Conservation (phyloP, 2,888 invertebrate genomes). For the Temnothorax ravouxi region DNA sequence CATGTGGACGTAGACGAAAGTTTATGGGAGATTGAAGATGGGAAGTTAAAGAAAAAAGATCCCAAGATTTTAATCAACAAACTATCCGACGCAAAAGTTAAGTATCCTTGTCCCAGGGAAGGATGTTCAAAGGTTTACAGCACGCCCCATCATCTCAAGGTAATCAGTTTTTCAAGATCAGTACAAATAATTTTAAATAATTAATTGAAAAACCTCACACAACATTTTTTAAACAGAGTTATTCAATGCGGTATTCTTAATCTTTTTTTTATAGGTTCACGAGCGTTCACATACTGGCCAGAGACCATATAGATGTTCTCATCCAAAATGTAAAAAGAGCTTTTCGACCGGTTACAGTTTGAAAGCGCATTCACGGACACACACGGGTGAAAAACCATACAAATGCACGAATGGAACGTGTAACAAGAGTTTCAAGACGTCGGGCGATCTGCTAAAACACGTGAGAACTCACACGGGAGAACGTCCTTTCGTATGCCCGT, state of each 20-base stretch:
- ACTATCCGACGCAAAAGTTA: conserved; percentile 77
- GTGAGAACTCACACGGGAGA: conserved; percentile 88
- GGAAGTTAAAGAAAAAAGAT: conserved; percentile 78
- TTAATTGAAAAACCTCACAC: background rate
- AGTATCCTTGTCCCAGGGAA: conserved; percentile 86
- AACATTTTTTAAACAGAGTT: background rate
- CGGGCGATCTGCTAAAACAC: conserved; percentile 89
- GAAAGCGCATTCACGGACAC: conserved; percentile 88
- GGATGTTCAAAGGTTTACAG: conserved; percentile 87
- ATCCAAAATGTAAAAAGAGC: conserved; percentile 87
- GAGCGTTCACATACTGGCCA: conserved; percentile 87
- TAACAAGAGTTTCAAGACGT: conserved; percentile 88
- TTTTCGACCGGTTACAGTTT: conserved; percentile 88
- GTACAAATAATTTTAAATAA: background rate
- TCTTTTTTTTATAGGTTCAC: conserved; percentile 85
- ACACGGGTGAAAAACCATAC: conserved; percentile 89
- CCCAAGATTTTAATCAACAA: conserved; percentile 79
- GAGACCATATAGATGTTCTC: conserved; percentile 87
- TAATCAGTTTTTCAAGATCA: conserved; percentile 70
- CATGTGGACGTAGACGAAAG: conserved; percentile 78
- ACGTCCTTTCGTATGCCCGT: conserved; percentile 83
- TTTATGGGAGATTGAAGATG: conserved; percentile 80
- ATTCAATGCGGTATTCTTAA: background rate
- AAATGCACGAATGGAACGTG: conserved; percentile 87
- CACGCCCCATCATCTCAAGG: conserved; percentile 87